Percentiles rank a stretch among this genome's conserved stretches.
Conservation (phyloP, 2,888 invertebrate species). For the Listrodromus nycthemerus region DNA sequence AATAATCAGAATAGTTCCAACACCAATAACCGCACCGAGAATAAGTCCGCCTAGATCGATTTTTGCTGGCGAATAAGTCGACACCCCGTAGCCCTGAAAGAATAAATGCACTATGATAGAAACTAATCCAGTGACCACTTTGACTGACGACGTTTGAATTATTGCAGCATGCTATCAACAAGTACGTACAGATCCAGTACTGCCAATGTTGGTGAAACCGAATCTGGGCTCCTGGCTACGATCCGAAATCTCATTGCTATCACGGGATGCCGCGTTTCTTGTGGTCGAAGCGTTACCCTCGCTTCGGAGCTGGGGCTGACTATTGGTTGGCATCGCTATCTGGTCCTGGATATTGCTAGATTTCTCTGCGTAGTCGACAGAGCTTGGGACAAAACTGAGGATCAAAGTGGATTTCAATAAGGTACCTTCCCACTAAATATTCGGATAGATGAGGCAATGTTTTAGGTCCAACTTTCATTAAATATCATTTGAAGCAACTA, state of each 20-base stretch:
- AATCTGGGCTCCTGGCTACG: slow-evolving; percentile 83
- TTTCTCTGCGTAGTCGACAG: slow-evolving; percentile 79
- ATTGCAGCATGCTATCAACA: neutral
- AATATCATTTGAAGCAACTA: too few relatives aligned
- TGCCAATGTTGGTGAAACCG: slow-evolving; percentile 82
- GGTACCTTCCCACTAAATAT: too few relatives aligned
- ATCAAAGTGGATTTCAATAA: too few relatives aligned
- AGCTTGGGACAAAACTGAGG: slow-evolving; percentile 84
- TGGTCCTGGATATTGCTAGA: slow-evolving; percentile 78
- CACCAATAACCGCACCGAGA: slow-evolving; percentile 92
- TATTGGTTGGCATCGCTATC: slow-evolving; percentile 77
- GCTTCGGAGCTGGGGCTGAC: slow-evolving; percentile 72
- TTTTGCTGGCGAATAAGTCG: slow-evolving; percentile 90
- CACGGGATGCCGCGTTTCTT: slow-evolving; percentile 70
- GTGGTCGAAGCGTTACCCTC: slow-evolving; percentile 68
- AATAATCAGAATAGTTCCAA: slow-evolving; percentile 92
- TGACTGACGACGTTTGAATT: neutral
- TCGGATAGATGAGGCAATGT: too few relatives aligned
- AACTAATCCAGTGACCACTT: too few relatives aligned
- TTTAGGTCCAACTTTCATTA: too few relatives aligned
- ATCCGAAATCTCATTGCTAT: slow-evolving; percentile 75
- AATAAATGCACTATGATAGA: neutral
- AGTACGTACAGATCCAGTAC: slow-evolving; percentile 79
- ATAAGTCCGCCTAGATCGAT: slow-evolving; percentile 93
- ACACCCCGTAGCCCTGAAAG: slow-evolving; percentile 84